Evolutionary conservation across 2,797 vertebrate genomes (phyloP).

Genomic region (Crypturellus tataupa): DNA sequence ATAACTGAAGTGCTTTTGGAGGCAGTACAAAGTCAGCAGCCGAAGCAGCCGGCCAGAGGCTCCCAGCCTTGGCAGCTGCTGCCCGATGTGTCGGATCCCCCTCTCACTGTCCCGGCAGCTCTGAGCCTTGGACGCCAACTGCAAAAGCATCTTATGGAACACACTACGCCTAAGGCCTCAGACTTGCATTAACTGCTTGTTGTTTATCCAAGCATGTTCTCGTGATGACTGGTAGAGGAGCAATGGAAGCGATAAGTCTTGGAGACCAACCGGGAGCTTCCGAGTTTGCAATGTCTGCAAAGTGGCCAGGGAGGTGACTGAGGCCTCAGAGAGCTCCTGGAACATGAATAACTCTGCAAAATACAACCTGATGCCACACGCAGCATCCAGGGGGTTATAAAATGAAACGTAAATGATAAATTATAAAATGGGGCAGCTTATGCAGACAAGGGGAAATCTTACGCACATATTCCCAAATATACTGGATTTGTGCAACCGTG

Average conservation of each 20-base stretch:
- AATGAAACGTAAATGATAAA: no score
- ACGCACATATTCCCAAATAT: fast-evolving
- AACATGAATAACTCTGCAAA: background rate
- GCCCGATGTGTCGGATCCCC: fast-evolving
- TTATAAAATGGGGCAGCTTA: no score
- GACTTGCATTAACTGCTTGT: background rate
- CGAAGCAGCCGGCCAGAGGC: background rate
- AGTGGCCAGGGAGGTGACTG: background rate
- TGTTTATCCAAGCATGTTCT: background rate
- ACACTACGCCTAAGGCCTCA: background rate
- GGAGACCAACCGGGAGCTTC: background rate
- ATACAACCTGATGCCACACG: no score
- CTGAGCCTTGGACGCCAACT: fast-evolving
- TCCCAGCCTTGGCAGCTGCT: background rate
- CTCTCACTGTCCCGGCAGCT: background rate
- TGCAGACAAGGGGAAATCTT: no score
- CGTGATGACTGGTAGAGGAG: background rate
- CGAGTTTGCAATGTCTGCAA: background rate
- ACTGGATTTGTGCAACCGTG: fast-evolving
- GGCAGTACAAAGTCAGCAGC: background rate
- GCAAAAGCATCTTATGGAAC: background rate
- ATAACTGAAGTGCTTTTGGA: background rate
- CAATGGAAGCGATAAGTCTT: background rate
- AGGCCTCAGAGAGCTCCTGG: background rate
- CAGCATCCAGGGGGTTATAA: no score